A percentile compares a stretch with the other conserved stretches of the same genome.
These are phyloP conservation scores for Chironomus riparius DNA, from an alignment of 2,888 invertebrate genomes.

Conservation along the genomic window DNA sequence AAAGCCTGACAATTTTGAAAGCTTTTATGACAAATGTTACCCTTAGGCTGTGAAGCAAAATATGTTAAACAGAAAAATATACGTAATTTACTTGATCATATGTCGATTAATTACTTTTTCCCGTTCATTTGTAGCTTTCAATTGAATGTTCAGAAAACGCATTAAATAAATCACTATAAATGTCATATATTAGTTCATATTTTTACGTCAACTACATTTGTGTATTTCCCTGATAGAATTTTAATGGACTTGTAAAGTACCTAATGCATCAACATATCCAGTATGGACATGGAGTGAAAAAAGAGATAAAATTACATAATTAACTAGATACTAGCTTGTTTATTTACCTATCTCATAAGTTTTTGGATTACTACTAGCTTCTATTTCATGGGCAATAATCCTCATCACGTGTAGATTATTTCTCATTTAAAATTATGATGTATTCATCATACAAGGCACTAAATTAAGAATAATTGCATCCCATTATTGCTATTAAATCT, in stretches of 20 bases:
- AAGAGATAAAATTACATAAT: conserved; percentile 12
- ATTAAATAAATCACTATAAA: neutral
- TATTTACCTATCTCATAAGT: neutral
- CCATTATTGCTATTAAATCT: conserved; percentile 25
- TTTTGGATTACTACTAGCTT: conserved; percentile 17
- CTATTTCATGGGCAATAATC: conserved; percentile 16
- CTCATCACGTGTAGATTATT: conserved; percentile 24
- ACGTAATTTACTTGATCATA: neutral
- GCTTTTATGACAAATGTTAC: neutral
- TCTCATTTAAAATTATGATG: conserved; percentile 25
- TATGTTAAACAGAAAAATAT: neutral
- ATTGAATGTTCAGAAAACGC: neutral
- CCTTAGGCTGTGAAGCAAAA: neutral
- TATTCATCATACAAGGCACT: conserved; percentile 23
- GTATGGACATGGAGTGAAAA: neutral
- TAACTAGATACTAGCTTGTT: conserved; percentile 12
- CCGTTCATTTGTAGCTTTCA: neutral
- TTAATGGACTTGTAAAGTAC: neutral
- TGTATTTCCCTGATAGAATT: neutral
- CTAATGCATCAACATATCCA: neutral
- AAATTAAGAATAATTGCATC: conserved; percentile 25
- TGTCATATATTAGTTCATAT: neutral
- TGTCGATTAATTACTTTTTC: neutral
- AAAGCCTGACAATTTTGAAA: neutral
- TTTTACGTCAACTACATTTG: neutral